Evolutionary conservation across 2,888 invertebrate genomes (phyloP), one percentile per base, ranked within the genome.

Genomic region (Apeira syringaria): DNA sequence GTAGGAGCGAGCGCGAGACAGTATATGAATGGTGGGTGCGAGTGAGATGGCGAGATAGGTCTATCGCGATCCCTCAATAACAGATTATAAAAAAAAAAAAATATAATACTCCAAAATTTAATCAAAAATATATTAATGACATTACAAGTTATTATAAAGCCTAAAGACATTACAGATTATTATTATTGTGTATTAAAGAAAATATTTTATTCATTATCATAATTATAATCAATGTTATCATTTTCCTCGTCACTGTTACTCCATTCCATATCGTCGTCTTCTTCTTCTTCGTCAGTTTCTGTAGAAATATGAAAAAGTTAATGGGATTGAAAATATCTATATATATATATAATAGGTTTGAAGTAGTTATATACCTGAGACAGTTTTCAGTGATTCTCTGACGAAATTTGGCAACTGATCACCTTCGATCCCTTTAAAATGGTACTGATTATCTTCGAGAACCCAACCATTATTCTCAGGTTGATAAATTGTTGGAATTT

Each of bases 401-500:
- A 47, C 50, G 30, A 11, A 54, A 51, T 37, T 50, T 31, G 56
- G 54, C 31, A 56, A 20, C 31, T 56, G 54, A 51, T 60, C 53
- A 5, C 55, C 50, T 45, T 53, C 49, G 28, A 54, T 57, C 56
- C 56, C 57, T 47, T 58, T 43, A 44, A 55, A 58, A 32, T 53
- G 44, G 38, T 60, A 60, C 27, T 57, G 29, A 22, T 52, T 27
- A 50, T 53, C 27, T 52, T 59, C 25, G 4, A 54, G 13, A 9
- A 42, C 30, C 58, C 59, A 59, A n/a, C 59, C 59, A 41, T 57
- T 56, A 53, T 57, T 56, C 6, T 46, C 53, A 4, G 51, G 53
- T 41, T 46, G 7, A 42, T 39, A 47, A 13, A 22, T 31, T 8
- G 51, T 53, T 40, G 53, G 56, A 45, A 20, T 47, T 43, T 45